phyloP scores from a whole-genome alignment of 2,888 invertebrate genomes.

The Apodemia hepburni region DNA sequence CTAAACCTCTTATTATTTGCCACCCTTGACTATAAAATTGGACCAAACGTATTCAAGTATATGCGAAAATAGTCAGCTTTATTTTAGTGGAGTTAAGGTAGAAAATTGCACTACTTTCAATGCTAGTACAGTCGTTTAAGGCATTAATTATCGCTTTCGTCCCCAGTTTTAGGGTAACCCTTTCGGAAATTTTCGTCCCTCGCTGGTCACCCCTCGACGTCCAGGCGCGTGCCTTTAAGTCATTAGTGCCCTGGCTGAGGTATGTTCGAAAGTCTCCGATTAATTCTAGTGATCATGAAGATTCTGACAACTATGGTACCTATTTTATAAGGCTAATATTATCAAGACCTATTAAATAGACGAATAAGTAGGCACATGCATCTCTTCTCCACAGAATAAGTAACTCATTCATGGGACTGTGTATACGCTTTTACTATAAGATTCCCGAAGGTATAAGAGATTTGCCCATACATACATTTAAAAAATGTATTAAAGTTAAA shows the following conservation, averaged over 20 bases:
- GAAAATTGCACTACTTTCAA: constrained; percentile 31
- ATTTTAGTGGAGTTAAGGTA: constrained; percentile 35
- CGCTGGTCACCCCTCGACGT: constrained; percentile 68
- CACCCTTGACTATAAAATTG: constrained; percentile 75
- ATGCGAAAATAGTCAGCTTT: constrained; percentile 35
- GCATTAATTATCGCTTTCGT: constrained; percentile 73
- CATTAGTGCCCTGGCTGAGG: constrained; percentile 69
- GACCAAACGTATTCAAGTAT: constrained; percentile 52
- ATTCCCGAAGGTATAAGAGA: no score
- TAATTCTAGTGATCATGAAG: constrained; percentile 46
- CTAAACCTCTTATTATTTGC: constrained; percentile 73
- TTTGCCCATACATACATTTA: no score
- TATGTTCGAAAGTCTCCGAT: constrained; percentile 58
- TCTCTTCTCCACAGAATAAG: no score
- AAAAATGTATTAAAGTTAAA: no score
- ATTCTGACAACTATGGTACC: constrained; percentile 11
- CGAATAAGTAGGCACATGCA: no score
- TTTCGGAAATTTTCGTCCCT: constrained; percentile 72
- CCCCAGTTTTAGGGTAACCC: constrained; percentile 76
- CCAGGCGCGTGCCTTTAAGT: constrained; percentile 63
- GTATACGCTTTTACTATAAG: no score
- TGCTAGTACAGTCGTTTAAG: constrained; percentile 61
- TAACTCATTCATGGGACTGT: no score
- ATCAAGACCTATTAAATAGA: no score
- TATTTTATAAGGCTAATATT: background rate